These are phyloP conservation scores for Coptotermes formosanus DNA, from an alignment of 1,140 invertebrate species.

Conservation along the genomic window DNA sequence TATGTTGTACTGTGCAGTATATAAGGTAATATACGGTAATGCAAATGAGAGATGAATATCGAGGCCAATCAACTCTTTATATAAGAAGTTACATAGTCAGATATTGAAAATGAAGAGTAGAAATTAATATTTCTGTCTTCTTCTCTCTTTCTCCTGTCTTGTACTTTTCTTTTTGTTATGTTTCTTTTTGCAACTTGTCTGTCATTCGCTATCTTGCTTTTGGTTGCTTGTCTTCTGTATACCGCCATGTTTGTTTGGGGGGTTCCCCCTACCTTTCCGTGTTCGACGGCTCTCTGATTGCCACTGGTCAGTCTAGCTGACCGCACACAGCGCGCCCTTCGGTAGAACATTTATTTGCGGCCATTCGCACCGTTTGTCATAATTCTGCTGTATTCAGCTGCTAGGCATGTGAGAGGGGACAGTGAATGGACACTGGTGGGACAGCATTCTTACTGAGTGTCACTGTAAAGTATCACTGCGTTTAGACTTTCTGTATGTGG, in stretches of 20 bases:
- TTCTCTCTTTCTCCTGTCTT: neutral
- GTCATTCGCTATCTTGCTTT: slow-evolving; percentile 2
- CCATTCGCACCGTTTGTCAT: neutral
- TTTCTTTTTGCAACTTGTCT: neutral
- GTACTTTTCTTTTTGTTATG: neutral
- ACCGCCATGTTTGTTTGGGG: slow-evolving; percentile 1
- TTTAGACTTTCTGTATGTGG: too few species aligned
- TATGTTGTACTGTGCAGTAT: neutral
- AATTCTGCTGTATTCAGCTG: too few species aligned
- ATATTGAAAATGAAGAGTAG: neutral
- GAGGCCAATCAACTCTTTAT: neutral
- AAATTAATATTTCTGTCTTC: neutral
- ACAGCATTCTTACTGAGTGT: too few species aligned
- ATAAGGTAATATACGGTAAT: neutral
- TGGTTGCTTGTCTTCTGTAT: too few species aligned
- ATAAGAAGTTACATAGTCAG: neutral
- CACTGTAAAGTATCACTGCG: too few species aligned
- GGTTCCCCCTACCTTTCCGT: neutral
- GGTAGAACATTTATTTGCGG: neutral
- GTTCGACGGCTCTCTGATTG: neutral
- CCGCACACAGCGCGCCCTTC: neutral
- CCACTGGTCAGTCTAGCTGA: neutral
- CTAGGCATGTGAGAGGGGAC: too few species aligned
- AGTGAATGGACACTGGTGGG: too few species aligned
- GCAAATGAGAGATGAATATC: neutral